phyloP scores from a whole-genome alignment of 2,797 vertebrate species.

The Helarctos malayanus region DNA sequence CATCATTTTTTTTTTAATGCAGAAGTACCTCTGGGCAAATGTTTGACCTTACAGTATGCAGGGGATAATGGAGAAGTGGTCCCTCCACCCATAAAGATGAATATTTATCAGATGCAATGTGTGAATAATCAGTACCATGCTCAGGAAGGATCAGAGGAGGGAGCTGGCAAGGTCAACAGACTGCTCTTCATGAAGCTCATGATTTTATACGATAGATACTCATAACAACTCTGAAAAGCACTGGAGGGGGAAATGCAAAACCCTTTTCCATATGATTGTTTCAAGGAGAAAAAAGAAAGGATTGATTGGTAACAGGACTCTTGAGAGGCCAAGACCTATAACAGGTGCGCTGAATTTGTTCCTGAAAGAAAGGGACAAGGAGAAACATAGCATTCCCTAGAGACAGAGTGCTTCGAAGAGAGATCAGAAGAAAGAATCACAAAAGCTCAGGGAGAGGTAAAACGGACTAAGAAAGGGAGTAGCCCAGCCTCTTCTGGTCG shows the following conservation, averaged over 20 bases:
- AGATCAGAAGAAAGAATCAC: neutral
- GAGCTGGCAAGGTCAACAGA: neutral
- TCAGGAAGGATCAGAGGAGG: neutral
- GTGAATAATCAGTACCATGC: neutral
- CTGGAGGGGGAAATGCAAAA: neutral
- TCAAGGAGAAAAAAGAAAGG: neutral
- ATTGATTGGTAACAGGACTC: neutral
- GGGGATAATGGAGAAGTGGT: neutral
- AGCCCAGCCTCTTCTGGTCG: neutral
- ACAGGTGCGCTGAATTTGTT: neutral
- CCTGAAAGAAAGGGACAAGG: neutral
- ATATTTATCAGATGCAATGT: neutral
- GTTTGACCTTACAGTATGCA: neutral
- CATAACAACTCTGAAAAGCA: neutral
- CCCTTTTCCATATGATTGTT: neutral
- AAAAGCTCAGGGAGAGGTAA: neutral
- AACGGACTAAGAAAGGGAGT: neutral
- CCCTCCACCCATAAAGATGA: neutral
- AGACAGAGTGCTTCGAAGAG: neutral
- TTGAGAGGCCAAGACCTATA: neutral
- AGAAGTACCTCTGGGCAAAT: neutral
- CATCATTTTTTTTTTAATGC: neutral
- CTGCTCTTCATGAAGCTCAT: neutral
- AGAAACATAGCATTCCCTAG: neutral
- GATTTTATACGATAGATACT: neutral